A percentile compares a stretch with the other conserved stretches of the same genome.
Evolutionary conservation across 2,113 vertebrate genomes (phyloP).

Genomic region (Heptranchias perlo): DNA sequence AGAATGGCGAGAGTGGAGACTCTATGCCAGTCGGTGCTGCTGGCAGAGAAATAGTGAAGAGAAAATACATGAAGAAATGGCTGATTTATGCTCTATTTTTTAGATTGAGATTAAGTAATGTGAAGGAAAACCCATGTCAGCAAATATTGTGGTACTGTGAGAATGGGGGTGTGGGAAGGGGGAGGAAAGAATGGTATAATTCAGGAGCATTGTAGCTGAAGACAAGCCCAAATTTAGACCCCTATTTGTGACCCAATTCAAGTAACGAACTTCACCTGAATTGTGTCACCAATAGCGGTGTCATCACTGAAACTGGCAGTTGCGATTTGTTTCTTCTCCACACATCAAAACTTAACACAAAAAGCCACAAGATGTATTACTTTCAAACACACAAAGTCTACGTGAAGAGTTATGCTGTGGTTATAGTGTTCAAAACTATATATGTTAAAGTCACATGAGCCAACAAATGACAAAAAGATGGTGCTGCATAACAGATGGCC

Average conservation of each 20-base stretch:
- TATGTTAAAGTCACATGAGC: background rate
- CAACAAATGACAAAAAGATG: background rate
- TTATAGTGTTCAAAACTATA: background rate
- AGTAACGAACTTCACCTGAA: background rate
- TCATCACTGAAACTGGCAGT: background rate
- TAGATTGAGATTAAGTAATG: background rate
- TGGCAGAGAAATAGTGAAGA: background rate
- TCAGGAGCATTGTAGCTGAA: background rate
- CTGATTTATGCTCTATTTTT: background rate
- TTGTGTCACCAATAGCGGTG: background rate
- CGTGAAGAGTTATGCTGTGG: background rate
- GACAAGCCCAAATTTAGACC: background rate
- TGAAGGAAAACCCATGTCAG: background rate
- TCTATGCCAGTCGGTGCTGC: background rate
- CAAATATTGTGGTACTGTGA: background rate
- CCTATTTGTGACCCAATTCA: background rate
- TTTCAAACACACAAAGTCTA: background rate
- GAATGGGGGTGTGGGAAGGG: background rate
- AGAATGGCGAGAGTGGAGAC: background rate
- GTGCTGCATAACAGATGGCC: background rate
- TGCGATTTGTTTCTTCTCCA: background rate
- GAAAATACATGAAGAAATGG: background rate
- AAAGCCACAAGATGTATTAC: background rate
- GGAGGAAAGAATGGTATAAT: background rate
- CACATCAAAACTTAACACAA: background rate